Evolutionary conservation across 2,113 vertebrate species (phyloP), one percentile per base, ranked within the genome.

Genomic region (Lampris incognitus): DNA sequence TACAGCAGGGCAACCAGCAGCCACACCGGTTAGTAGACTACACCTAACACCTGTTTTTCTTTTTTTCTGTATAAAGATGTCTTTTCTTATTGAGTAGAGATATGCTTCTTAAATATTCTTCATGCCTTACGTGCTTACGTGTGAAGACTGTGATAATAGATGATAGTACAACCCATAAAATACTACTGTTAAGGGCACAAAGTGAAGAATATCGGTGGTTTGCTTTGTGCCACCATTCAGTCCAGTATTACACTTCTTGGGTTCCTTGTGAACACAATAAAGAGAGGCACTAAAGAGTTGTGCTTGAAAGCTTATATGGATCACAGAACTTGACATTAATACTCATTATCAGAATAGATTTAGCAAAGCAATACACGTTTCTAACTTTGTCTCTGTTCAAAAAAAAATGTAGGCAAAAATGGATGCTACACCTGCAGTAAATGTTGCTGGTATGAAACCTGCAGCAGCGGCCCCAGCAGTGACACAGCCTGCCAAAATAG

Each of bases 401-500:
- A 81, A 42, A 40, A 57, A 86, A 44, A 59, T 24, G 24, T 91
- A 97, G 96, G 81, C 88, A 2, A 97, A 96, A 91, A 85, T 87
- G 0, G 96, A 97, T 55, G 40, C 82, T 40, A 59, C 95, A 55
- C 85, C 83, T 1, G 92, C 95, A 9, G 40, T 88, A 0, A 90
- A 92, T 90, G 58, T 87, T 9, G 74, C 81, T 44, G 86, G 93
- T 78, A 87, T 93, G 5, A 98, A 97, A 93, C 92, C 94, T 62
- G 85, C 93, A 74, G 89, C 93, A 78, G 95, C 90, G 84, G 92
- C 82, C 61, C 76, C 87, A 69, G 4, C 77, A 59, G 69, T 93
- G 77, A 94, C 94, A 82, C 95, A 94, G 73, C 93, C 95, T 2
- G 94, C 91, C 56, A 97, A 96, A 93, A 91, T 80, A 0, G 89